A percentile compares a stretch with the other conserved stretches of the same genome.
These are phyloP conservation scores for Drosophila sp. DNA, from an alignment of 1,140 invertebrate species.

Conservation along the genomic window DNA sequence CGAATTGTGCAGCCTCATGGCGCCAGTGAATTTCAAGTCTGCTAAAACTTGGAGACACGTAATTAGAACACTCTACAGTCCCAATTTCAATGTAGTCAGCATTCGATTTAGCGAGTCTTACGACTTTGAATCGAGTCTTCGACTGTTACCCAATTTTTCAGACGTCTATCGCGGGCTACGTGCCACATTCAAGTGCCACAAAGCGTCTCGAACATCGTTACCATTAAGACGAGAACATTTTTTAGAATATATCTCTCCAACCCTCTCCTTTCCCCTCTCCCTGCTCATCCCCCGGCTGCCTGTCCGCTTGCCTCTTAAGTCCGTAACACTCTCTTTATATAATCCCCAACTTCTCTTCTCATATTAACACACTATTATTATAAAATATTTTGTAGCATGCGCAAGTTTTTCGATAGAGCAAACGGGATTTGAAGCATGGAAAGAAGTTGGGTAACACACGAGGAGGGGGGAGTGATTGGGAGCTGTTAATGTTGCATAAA, in stretches of 20 bases:
- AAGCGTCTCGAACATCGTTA: constrained; percentile 2
- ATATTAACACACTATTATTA: too few relatives aligned
- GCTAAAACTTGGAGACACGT: constrained; percentile 27
- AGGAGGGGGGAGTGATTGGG: neutral
- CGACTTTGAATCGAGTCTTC: constrained; percentile 9
- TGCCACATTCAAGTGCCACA: constrained; percentile 29
- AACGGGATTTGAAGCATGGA: too few relatives aligned
- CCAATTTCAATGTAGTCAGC: constrained; percentile 12
- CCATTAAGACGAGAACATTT: constrained; percentile 5
- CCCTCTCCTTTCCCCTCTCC: neutral
- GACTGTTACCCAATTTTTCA: constrained; percentile 63
- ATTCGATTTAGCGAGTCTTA: constrained; percentile 4
- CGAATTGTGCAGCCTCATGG: constrained; percentile 61
- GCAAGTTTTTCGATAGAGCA: too few relatives aligned
- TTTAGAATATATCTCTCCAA: neutral
- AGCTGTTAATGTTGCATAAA: constrained; percentile 24
- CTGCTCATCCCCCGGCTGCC: neutral
- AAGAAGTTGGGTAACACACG: neutral
- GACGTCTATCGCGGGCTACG: constrained; percentile 60
- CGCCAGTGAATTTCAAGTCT: constrained; percentile 47
- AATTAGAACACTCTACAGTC: constrained; percentile 57
- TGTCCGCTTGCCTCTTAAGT: neutral
- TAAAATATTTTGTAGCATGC: constrained; percentile 13
- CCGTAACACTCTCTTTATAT: neutral
- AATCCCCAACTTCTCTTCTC: too few relatives aligned